Evolutionary conservation across 2,113 vertebrate genomes (phyloP).

Genomic region (Excalfactoria chinensis): DNA sequence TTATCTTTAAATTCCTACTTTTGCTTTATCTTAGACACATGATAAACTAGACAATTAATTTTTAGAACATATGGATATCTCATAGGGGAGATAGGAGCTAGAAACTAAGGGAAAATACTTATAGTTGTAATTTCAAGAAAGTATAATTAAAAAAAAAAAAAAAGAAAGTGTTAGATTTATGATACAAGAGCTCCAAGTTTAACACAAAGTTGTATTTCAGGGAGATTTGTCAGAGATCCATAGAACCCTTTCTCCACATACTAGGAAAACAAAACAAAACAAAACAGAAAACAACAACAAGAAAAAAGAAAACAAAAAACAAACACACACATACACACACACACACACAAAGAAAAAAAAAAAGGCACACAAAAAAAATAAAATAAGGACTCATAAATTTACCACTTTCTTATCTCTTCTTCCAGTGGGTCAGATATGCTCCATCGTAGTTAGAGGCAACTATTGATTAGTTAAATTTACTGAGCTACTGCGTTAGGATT

Average conservation of each 20-base stretch:
- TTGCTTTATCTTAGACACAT: background rate
- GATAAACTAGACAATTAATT: background rate
- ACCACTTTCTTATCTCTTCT: no score
- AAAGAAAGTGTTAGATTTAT: background rate
- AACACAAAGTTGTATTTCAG: background rate
- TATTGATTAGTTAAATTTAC: background rate
- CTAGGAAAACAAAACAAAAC: no score
- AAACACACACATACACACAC: background rate
- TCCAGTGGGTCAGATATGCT: background rate
- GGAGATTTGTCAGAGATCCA: background rate
- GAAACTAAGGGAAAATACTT: background rate
- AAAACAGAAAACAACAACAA: no score
- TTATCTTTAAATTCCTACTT: background rate
- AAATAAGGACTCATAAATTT: background rate
- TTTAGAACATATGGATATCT: background rate
- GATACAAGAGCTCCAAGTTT: background rate
- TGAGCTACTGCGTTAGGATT: background rate
- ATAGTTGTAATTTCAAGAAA: background rate
- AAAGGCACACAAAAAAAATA: no score
- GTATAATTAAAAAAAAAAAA: background rate
- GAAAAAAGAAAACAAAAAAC: no score
- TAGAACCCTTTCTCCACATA: background rate
- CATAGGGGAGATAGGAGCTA: rapidly evolving
- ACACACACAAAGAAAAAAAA: no score
- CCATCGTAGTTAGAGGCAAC: background rate